Percentiles rank a stretch among this genome's conserved stretches.
phyloP scores from a whole-genome alignment of 2,797 vertebrate genomes.

The Schizothorax lantsangensis region DNA sequence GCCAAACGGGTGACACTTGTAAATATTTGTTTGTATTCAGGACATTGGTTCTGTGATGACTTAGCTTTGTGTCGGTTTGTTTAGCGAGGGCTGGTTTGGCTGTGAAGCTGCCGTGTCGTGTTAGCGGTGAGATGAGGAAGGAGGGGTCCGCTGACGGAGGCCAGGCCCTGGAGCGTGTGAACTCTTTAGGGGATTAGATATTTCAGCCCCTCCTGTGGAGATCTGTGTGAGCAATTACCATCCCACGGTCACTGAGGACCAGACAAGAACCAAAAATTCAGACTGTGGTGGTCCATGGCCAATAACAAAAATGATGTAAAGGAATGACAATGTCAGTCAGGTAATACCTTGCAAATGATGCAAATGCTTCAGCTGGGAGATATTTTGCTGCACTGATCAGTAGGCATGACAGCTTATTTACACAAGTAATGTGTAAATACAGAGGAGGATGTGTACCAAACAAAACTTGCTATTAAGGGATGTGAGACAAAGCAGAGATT shows the following conservation, averaged over 20 bases:
- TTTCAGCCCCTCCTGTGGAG: conserved; percentile 52
- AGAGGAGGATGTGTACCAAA: not conserved
- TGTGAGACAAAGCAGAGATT: not conserved
- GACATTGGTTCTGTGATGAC: conserved; percentile 1
- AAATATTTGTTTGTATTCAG: conserved; percentile 30
- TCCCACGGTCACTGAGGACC: conserved; percentile 26
- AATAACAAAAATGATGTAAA: not conserved
- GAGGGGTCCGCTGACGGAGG: conserved; percentile 43
- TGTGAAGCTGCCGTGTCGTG: conserved; percentile 52
- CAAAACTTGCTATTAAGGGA: not conserved
- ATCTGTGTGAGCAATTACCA: conserved; percentile 52
- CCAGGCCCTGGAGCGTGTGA: conserved; percentile 52
- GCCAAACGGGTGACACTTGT: not conserved
- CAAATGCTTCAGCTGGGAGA: not conserved
- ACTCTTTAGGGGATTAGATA: conserved; percentile 59
- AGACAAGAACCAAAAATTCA: not conserved
- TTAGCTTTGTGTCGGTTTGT: conserved; percentile 24
- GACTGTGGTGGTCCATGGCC: not conserved
- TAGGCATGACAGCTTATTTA: not conserved
- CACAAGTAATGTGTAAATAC: not conserved
- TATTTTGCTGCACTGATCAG: not conserved
- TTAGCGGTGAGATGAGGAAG: conserved; percentile 52
- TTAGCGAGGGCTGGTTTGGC: conserved; percentile 2
- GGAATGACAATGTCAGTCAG: not conserved
- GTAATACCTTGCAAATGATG: not conserved